phyloP scores from a whole-genome alignment of 2,797 vertebrate genomes.

The Dendrocincla tyrannina region DNA sequence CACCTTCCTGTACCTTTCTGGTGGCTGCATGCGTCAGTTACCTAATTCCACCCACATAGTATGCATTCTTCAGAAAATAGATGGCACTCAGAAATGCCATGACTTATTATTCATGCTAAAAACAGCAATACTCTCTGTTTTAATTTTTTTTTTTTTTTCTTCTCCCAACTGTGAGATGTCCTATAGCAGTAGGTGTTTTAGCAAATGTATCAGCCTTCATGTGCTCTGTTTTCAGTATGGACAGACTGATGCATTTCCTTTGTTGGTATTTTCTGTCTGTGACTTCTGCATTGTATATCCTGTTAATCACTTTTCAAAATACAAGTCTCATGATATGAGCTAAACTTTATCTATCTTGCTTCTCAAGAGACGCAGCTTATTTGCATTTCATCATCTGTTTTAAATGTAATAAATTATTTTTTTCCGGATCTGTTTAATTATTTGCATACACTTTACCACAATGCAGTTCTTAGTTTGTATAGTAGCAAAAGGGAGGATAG shows the following conservation, averaged over 20 bases:
- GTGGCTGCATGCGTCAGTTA: neutral
- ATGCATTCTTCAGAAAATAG: neutral
- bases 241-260: neutral
- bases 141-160: neutral
- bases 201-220: neutral
- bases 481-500: neutral
- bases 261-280: neutral
- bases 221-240: neutral
- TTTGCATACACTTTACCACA: neutral
- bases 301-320: neutral
- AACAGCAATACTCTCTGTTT: neutral
- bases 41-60: neutral
- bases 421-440: neutral
- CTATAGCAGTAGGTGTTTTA: neutral
- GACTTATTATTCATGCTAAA: neutral
- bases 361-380: neutral
- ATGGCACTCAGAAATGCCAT: neutral
- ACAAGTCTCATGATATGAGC: neutral
- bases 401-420: fast-evolving
- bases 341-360: neutral
- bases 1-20: neutral
- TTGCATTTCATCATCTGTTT: neutral
- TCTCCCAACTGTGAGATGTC: neutral
- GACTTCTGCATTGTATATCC: neutral
- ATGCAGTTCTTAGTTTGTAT: neutral